Conservation (phyloP, 2,888 invertebrate species). For the Pheosia tremula region DNA sequence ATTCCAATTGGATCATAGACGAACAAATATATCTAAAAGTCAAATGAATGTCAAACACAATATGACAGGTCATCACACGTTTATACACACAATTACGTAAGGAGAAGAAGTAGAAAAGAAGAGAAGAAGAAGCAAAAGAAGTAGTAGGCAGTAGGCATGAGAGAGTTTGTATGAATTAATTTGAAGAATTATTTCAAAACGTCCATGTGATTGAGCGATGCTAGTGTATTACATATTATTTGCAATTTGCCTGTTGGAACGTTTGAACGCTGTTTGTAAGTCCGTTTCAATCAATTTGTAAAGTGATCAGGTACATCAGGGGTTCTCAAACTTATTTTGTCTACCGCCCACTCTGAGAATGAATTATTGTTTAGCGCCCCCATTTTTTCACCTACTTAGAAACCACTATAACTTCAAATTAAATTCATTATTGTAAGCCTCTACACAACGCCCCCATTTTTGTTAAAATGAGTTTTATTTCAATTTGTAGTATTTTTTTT, state of each 20-base stretch:
- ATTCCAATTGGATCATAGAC: not conserved
- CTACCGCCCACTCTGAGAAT: no score
- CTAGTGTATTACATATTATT: constrained; percentile 26
- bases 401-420: no score
- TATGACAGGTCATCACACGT: not conserved
- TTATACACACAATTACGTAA: not conserved
- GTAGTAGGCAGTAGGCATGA: not conserved
- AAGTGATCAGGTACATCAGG: no score
- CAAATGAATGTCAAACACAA: not conserved
- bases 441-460: no score
- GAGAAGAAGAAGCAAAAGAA: no score
- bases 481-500: no score
- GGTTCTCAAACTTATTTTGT: no score
- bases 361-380: no score
- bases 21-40: not conserved
- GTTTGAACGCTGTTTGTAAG: constrained; percentile 33
- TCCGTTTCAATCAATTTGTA: constrained; percentile 4
- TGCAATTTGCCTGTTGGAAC: constrained; percentile 25
- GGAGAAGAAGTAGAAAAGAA: no score
- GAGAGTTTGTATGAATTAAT: constrained; percentile 28
- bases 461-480: no score
- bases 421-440: no score
- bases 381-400: no score
- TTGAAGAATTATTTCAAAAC: constrained; percentile 18
- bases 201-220: constrained; percentile 27